Conservation (phyloP, 2,888 invertebrate species). For the Drosophila putrida region DNA sequence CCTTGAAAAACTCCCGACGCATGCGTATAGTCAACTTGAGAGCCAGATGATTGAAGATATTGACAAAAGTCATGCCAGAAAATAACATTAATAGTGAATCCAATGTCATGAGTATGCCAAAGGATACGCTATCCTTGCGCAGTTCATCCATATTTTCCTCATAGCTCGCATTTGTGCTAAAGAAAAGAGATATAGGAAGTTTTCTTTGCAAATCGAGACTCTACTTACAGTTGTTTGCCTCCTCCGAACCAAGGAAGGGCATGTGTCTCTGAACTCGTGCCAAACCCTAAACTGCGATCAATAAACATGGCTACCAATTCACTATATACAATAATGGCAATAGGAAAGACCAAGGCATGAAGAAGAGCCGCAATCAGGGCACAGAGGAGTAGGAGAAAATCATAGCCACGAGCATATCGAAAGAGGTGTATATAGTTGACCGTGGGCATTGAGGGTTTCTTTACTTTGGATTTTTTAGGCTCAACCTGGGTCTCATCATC, state of each 20-base stretch:
- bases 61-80: slow-evolving; percentile 88
- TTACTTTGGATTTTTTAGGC: slow-evolving; percentile 38
- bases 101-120: slow-evolving; percentile 87
- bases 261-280: slow-evolving; percentile 87
- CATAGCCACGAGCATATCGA: slow-evolving; percentile 88
- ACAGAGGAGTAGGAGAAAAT: slow-evolving; percentile 86
- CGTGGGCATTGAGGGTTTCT: slow-evolving; percentile 28
- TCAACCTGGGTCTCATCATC: slow-evolving; percentile 28
- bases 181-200: not conserved
- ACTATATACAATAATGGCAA: slow-evolving; percentile 89
- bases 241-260: slow-evolving; percentile 88
- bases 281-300: slow-evolving; percentile 87
- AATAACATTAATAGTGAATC: slow-evolving; percentile 87
- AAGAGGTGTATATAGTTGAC: slow-evolving; percentile 83
- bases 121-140: slow-evolving; percentile 88
- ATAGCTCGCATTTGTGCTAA: slow-evolving; percentile 86
- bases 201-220: not conserved
- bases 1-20: slow-evolving; percentile 87
- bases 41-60: slow-evolving; percentile 88
- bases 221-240: slow-evolving; percentile 86
- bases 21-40: slow-evolving; percentile 87
- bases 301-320: slow-evolving; percentile 90
- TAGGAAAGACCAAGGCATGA: slow-evolving; percentile 88
- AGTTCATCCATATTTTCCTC: slow-evolving; percentile 87
- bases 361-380: slow-evolving; percentile 87